Base-by-base conservation (phyloP, 2,888 invertebrate species). In the Zonitis immaculata region DNA sequence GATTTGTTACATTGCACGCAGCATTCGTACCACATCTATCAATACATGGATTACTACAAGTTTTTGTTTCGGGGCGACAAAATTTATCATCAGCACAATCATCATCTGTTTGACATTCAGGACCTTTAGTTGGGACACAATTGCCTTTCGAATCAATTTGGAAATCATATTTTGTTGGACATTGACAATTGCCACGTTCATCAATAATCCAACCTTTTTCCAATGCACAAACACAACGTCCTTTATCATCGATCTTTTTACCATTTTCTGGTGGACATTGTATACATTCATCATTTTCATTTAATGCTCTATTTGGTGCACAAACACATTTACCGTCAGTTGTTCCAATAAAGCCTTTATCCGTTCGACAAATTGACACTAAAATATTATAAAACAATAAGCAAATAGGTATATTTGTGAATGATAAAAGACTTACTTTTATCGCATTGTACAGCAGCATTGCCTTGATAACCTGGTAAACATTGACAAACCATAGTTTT, bases 401-500 rank as follows among this genome's bases (percentile, higher is more conserved):
- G 12, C n/a, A 47, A 42, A 28, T 27, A 25, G 9, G 16, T 42
- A n/a, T 22, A 20, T 20, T 16, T 48, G 9, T 39, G 27, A 16
- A 27, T 12, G 22, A 27, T 42, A 32, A 49, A 9, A 20, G 26
- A 81, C 83, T 83, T 80, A 86, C 91, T 82, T 79, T 82, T 86
- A 64, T 89, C 87, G 69, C 94, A 95, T 69, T 87, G 85, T 8
- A 88, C 80, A 7, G 91, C 86, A 16, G 94, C 93, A 72, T 93
- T 91, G 72, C 94, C 95, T 75, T 86, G 86, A 71, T 87, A 92
- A 56, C 92, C 93, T 28, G 89, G 87, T 42, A 87, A 72, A 72
- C 95, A 95, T 74, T 90, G 88, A 69, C 94, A 95, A 57, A 90
- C 84, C 88, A 94, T 89, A 7, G 93, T 93, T 69, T 89, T 82